Evolutionary conservation across 1,140 invertebrate species (phyloP).

Genomic region (Drosophila nebulosa): DNA sequence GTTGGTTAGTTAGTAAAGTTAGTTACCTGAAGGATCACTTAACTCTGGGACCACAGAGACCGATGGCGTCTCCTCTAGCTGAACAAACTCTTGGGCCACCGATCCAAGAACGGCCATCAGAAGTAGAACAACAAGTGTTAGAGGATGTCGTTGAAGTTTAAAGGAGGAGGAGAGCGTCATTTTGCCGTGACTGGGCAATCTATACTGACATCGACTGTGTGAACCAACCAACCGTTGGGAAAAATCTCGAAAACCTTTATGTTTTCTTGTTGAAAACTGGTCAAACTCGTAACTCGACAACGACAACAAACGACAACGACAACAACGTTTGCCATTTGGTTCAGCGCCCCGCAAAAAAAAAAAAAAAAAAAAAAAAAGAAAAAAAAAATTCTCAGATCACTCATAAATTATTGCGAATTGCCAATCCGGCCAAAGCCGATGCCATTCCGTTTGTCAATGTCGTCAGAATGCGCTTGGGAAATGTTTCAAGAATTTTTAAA

Average conservation of each 20-base stretch:
- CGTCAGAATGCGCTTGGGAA: slow-evolving; percentile 36
- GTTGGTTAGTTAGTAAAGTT: too few species aligned
- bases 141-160: too few species aligned
- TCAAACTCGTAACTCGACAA: slow-evolving; percentile 50
- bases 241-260: slow-evolving; percentile 66
- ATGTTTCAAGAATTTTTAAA: slow-evolving; percentile 9
- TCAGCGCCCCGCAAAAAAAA: slow-evolving; percentile 46
- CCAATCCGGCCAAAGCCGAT: too few species aligned
- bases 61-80: background rate
- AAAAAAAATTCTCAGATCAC: too few species aligned
- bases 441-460: slow-evolving; percentile 34
- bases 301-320: background rate
- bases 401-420: slow-evolving; percentile 51
- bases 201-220: slow-evolving; percentile 32
- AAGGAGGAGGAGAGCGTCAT: slow-evolving; percentile 30
- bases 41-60: slow-evolving; percentile 21
- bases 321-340: slow-evolving; percentile 66
- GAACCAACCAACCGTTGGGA: slow-evolving; percentile 64
- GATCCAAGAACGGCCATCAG: too few species aligned
- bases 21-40: slow-evolving; percentile 55
- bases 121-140: background rate
- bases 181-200: slow-evolving; percentile 25
- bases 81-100: slow-evolving; percentile 5
- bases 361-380: too few species aligned
- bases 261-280: slow-evolving; percentile 56